Evolutionary conservation across 1,140 invertebrate genomes (phyloP).

Genomic region (Drosophila kanapiae): DNA sequence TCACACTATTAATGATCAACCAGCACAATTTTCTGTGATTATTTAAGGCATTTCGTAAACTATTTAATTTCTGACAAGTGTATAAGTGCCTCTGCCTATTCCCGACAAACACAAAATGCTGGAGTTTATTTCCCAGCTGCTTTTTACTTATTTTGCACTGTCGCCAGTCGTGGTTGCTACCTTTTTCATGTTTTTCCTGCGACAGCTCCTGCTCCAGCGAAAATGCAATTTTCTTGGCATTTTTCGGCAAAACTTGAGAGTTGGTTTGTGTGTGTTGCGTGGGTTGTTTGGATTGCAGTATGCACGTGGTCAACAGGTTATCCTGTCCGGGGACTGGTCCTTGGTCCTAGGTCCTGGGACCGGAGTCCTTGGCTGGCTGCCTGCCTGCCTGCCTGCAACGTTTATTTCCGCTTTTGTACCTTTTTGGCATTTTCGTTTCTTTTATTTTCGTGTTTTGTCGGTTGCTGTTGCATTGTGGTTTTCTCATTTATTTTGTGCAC

Average conservation of each 20-base stretch:
- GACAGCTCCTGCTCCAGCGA: conserved; percentile 27
- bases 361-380: conserved; percentile 38
- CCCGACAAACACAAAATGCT: conserved; percentile 68
- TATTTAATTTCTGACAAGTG: not conserved
- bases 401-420: conserved; percentile 83
- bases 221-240: conserved; percentile 83
- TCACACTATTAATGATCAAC: too few relatives aligned
- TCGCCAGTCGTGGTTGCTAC: conserved; percentile 63
- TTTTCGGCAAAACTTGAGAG: conserved; percentile 75
- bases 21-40: too few relatives aligned
- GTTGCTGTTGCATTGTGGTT: conserved; percentile 71
- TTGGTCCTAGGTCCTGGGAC: conserved; percentile 37
- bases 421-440: conserved; percentile 79
- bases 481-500: conserved; percentile 76
- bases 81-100: conserved; percentile 32
- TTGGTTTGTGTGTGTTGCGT: conserved; percentile 25
- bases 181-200: conserved; percentile 64
- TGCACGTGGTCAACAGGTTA: conserved; percentile 83
- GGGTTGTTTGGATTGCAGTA: conserved; percentile 72
- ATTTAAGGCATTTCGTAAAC: not conserved
- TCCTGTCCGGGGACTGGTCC: conserved; percentile 62
- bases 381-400: conserved; percentile 59
- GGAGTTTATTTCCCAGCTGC: conserved; percentile 74
- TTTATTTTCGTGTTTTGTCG: conserved; percentile 41
- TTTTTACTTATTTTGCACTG: conserved; percentile 72